Evolutionary conservation across 1,140 invertebrate genomes (phyloP), one percentile per base, ranked within the genome.

Genomic region (Drosophila lacteicornis): DNA sequence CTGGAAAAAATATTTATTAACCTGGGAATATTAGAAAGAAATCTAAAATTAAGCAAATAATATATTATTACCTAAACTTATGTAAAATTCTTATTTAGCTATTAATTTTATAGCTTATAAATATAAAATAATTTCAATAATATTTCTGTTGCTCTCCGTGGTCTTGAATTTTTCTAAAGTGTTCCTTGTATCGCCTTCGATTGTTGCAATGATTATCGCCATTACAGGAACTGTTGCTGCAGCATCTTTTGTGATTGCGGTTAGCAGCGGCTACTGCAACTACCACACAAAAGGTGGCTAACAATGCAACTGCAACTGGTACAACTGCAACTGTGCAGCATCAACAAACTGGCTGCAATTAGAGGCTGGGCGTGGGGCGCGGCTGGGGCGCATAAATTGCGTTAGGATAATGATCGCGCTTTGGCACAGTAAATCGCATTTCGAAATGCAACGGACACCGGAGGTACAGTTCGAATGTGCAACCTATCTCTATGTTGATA

Each of bases 401-500:
- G 88, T 91, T 91, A 90, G 88, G 88, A 91, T 91, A 91, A 91
- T 91, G 79, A 91, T 91, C 88, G 90, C 84, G 85, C 85, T 85
- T 90, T 90, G 84, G 85, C 84, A 88, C 84, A 88, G 78, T 88
- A 88, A 88, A 88, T 88, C 84, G 84, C 70, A 87, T 80, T 88
- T 78, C 84, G 74, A 75, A 81, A 83, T 83, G 74, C 84, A 88
- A 80, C 83, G 84, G 83, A 88, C 80, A 83, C 69, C 63, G 60
- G 51, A 75, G 82, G 74, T 88, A 88, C 85, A 88, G 84, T 90
- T 88, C 63, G 80, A 84, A 80, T 83, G 75, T 71, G 81, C 65
- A 70, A 67, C 67, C 61, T 70, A 70, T 66, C 57, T 65, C 36
- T 19, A 22, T 55, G 19, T 22, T 19, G 33, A 55, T 55, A 55